Percentiles rank a stretch among this genome's conserved stretches.
phyloP scores from a whole-genome alignment of 2,797 vertebrate genomes.

The Karalla daura region DNA sequence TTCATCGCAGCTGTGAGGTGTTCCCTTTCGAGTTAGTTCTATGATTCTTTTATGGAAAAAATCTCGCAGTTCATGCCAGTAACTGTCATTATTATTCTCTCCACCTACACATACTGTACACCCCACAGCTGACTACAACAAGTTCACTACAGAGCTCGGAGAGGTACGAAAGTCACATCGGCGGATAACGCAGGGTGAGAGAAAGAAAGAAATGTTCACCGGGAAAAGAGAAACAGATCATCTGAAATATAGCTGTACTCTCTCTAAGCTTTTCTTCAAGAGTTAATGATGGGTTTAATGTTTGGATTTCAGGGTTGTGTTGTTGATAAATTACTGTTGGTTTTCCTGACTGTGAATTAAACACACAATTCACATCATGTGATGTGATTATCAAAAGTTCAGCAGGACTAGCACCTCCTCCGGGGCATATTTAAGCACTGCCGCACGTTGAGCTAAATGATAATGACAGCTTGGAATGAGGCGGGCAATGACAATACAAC shows the following conservation, averaged over 20 bases:
- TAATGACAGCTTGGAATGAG: too few relatives aligned
- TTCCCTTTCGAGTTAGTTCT: background rate
- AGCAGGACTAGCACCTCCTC: too few relatives aligned
- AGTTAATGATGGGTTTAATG: background rate
- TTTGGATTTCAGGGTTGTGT: background rate
- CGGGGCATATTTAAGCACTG: too few relatives aligned
- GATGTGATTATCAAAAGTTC: too few relatives aligned
- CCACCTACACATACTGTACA: slow-evolving; percentile 19
- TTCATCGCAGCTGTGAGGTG: background rate
- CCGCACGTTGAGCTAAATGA: too few relatives aligned
- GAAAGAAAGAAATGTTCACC: background rate
- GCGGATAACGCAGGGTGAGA: background rate
- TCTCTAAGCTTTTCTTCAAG: too few relatives aligned
- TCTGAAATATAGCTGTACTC: too few relatives aligned
- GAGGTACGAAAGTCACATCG: background rate
- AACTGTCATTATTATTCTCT: slow-evolving; percentile 16
- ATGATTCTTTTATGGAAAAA: slow-evolving; percentile 2
- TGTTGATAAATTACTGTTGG: background rate
- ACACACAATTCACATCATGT: background rate
- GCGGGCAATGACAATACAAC: too few relatives aligned
- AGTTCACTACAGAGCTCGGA: slow-evolving; percentile 3
- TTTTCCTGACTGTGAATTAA: background rate
- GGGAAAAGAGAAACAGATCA: too few relatives aligned
- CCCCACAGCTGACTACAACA: slow-evolving; percentile 8
- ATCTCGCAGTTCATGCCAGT: background rate